Conservation (phyloP, 2,113 vertebrate genomes). For the Ursus arctos region DNA sequence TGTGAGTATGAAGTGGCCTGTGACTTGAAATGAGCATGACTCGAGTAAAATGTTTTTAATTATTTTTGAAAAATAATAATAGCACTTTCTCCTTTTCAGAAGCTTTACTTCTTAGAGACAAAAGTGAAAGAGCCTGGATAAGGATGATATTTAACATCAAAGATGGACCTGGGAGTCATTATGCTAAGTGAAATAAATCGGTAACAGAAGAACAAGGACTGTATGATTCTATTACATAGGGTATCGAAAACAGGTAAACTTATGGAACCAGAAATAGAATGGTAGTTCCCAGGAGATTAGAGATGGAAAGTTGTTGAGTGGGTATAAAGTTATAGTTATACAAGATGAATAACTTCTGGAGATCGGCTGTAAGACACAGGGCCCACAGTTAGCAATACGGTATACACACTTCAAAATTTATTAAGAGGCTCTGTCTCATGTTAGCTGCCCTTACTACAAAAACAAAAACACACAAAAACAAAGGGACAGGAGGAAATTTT, state of each 20-base stretch:
- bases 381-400: neutral
- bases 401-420: neutral
- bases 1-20: neutral
- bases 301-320: neutral
- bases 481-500: neutral
- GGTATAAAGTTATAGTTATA: neutral
- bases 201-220: neutral
- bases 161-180: neutral
- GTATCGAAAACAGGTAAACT: neutral
- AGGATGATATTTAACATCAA: neutral
- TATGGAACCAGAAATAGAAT: neutral
- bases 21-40: neutral
- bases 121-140: neutral
- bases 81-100: neutral
- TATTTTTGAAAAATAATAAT: neutral
- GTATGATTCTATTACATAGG: neutral
- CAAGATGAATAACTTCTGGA: neutral
- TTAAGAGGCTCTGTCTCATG: neutral
- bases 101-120: neutral
- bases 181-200: neutral
- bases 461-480: neutral
- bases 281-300: neutral
- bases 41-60: neutral
- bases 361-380: rapidly evolving
- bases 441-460: neutral